These are phyloP conservation scores for Aphelinus atriplicis DNA, from an alignment of 1,140 invertebrate species.

Conservation along the genomic window DNA sequence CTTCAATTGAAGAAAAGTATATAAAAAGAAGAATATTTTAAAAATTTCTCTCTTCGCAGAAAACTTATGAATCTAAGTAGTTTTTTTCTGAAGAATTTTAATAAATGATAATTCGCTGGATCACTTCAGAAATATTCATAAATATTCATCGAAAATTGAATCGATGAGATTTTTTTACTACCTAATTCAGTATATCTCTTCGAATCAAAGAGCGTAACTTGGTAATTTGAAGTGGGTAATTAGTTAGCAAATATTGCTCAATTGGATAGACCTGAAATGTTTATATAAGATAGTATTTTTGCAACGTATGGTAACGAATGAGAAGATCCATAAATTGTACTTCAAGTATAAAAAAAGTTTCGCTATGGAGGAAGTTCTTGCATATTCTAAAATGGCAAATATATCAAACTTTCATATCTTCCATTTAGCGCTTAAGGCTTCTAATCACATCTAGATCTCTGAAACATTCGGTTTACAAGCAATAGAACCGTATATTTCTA, in stretches of 20 bases:
- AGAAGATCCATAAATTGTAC: too few relatives aligned
- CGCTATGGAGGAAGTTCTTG: slow-evolving; percentile 12
- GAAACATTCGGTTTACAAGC: slow-evolving; percentile 37
- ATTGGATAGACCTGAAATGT: slow-evolving; percentile 28
- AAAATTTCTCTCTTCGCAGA: background rate
- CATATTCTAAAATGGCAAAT: slow-evolving; percentile 31
- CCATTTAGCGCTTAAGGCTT: slow-evolving; percentile 39
- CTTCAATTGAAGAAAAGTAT: slow-evolving; percentile 23
- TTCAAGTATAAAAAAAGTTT: slow-evolving; percentile 9
- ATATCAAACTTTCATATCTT: slow-evolving; percentile 41
- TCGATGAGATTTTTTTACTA: too few relatives aligned
- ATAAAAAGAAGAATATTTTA: slow-evolving; percentile 22
- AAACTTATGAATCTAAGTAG: too few relatives aligned
- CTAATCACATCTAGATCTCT: slow-evolving; percentile 32
- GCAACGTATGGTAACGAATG: too few relatives aligned
- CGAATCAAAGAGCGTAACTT: slow-evolving; percentile 31
- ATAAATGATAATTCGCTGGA: too few relatives aligned
- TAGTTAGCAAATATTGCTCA: slow-evolving; percentile 23
- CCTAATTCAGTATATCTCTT: background rate
- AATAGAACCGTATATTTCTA: slow-evolving; percentile 41
- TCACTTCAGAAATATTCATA: too few relatives aligned
- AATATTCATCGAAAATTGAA: too few relatives aligned
- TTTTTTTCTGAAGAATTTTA: too few relatives aligned
- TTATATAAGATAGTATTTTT: too few relatives aligned
- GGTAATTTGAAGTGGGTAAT: slow-evolving; percentile 27